These are phyloP conservation scores for Paralichthys olivaceus DNA, from an alignment of 2,113 vertebrate species.

Conservation along the genomic window DNA sequence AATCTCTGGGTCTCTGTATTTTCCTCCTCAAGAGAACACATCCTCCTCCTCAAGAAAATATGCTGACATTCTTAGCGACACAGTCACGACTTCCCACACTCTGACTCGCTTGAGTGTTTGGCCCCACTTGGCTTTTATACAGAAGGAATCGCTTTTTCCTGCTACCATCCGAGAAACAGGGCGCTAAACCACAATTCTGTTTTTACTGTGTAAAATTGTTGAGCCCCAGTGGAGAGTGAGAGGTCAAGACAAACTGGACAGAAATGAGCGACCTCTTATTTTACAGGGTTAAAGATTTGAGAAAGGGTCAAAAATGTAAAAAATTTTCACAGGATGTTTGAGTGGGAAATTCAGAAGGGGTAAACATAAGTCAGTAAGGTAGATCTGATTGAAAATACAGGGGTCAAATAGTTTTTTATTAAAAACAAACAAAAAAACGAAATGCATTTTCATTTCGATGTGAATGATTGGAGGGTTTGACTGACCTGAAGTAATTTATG, in stretches of 20 bases:
- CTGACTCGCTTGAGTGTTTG: constrained; percentile 54
- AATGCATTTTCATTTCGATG: too few relatives aligned
- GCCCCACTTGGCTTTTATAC: constrained; percentile 56
- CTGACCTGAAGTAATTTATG: not conserved
- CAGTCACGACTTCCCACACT: constrained; percentile 70
- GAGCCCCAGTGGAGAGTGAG: not conserved
- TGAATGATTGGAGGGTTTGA: not conserved
- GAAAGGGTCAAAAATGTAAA: too few relatives aligned
- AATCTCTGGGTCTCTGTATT: constrained; percentile 17
- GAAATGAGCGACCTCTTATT: not conserved
- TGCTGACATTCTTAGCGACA: constrained; percentile 73
- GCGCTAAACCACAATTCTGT: not conserved
- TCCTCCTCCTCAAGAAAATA: constrained; percentile 71
- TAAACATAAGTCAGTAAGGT: too few relatives aligned
- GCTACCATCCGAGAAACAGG: too few relatives aligned
- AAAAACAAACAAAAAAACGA: too few relatives aligned
- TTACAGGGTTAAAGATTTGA: constrained; percentile 7
- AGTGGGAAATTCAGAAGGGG: too few relatives aligned
- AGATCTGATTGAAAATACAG: too few relatives aligned
- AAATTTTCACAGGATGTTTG: too few relatives aligned
- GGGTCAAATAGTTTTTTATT: too few relatives aligned
- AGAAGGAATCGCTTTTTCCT: constrained; percentile 26
- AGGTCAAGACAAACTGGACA: too few relatives aligned
- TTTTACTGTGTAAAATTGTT: not conserved
- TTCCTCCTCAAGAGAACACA: constrained; percentile 12